Evolutionary conservation across 2,888 invertebrate species (phyloP).

Genomic region (Ceriagrion tenellum): DNA sequence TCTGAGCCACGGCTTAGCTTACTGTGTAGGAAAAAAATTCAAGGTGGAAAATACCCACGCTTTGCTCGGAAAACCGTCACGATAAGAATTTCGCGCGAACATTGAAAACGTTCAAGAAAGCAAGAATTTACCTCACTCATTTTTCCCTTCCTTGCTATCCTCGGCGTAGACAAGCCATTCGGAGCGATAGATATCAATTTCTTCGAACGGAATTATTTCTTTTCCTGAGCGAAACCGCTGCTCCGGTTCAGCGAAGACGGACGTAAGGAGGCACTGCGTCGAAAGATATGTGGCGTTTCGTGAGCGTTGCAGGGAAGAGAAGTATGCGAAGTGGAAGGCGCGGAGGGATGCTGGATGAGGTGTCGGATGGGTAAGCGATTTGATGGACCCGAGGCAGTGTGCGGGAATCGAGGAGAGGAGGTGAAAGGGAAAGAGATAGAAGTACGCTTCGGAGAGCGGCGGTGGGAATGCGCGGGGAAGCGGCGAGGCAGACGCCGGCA

Average conservation of each 20-base stretch:
- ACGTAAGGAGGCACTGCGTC: neutral
- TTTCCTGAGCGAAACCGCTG: neutral
- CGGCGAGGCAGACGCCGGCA: neutral
- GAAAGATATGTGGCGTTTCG: neutral
- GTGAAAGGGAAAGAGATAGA: neutral
- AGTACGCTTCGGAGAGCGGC: neutral
- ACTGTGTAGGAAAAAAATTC: no score
- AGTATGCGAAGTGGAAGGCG: neutral
- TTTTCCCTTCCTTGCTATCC: neutral
- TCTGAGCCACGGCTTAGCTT: no score
- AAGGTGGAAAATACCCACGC: no score
- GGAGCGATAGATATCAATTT: constrained; percentile 2
- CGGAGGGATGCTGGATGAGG: neutral
- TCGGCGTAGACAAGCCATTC: neutral
- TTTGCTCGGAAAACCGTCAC: no score
- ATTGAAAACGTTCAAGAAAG: neutral
- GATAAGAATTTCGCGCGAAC: no score
- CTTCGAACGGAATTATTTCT: constrained; percentile 1
- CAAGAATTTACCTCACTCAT: neutral
- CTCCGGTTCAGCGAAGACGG: constrained; percentile 10
- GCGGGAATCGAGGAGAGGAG: neutral
- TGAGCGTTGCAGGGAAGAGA: neutral
- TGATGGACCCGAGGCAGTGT: no score
- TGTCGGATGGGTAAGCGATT: neutral
- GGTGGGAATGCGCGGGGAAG: neutral